These are phyloP conservation scores for Oryzias curvinotus DNA, from an alignment of 2,113 vertebrate species.

Conservation along the genomic window DNA sequence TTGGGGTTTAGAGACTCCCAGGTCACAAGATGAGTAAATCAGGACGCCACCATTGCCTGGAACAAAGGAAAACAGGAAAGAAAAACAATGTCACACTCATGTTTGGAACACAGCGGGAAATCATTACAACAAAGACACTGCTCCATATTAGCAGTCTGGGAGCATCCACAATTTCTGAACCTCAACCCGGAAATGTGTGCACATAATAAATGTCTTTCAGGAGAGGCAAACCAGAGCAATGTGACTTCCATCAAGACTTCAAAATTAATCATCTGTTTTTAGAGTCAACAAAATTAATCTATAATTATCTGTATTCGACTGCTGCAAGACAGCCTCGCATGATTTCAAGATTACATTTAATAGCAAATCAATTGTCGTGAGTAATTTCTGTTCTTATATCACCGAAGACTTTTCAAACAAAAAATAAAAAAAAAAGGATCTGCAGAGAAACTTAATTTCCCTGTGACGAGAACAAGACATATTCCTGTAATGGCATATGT, in stretches of 20 bases:
- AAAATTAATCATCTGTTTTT: slow-evolving; percentile 76
- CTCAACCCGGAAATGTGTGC: slow-evolving; percentile 44
- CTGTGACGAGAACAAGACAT: slow-evolving; percentile 80
- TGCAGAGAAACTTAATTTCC: slow-evolving; percentile 80
- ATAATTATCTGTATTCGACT: slow-evolving; percentile 75
- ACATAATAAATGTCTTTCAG: slow-evolving; percentile 64
- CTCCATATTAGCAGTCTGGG: slow-evolving; percentile 19
- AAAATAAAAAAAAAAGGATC: slow-evolving; percentile 68
- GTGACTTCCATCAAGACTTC: slow-evolving; percentile 74
- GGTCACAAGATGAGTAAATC: slow-evolving; percentile 57
- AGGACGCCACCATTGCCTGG: slow-evolving; percentile 67
- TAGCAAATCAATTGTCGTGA: slow-evolving; percentile 73
- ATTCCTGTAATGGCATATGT: slow-evolving; percentile 80
- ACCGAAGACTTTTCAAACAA: slow-evolving; percentile 70
- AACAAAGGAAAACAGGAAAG: slow-evolving; percentile 37
- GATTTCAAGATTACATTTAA: slow-evolving; percentile 77
- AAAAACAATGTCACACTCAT: slow-evolving; percentile 37
- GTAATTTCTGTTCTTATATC: slow-evolving; percentile 73
- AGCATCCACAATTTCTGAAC: slow-evolving; percentile 42
- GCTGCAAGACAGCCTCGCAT: slow-evolving; percentile 69
- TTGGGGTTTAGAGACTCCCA: slow-evolving; percentile 72
- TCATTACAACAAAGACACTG: slow-evolving; percentile 31
- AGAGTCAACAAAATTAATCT: slow-evolving; percentile 74
- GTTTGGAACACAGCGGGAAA: slow-evolving; percentile 40
- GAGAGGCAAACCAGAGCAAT: slow-evolving; percentile 64